Evolutionary conservation across 1,140 invertebrate species (phyloP).

Genomic region (Apis florea): DNA sequence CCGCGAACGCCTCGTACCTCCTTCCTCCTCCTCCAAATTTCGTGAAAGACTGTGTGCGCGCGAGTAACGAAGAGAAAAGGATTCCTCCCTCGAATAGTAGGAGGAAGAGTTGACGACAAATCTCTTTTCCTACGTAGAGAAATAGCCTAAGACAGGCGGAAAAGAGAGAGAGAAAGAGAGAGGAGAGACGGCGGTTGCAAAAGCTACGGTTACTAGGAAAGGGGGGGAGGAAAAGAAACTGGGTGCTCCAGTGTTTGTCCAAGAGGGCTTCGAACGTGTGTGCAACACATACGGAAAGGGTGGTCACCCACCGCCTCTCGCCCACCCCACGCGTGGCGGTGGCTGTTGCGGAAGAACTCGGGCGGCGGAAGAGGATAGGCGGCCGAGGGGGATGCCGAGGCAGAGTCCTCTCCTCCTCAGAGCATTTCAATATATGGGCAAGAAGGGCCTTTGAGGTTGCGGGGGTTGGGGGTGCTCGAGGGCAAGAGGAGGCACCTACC

Average conservation of each 20-base stretch:
- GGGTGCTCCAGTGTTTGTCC: slow-evolving; percentile 69
- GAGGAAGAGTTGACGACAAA: slow-evolving; percentile 37
- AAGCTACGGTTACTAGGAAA: slow-evolving; percentile 14
- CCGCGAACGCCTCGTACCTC: background rate
- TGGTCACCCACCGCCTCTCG: slow-evolving; percentile 50
- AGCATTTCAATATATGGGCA: slow-evolving; percentile 79
- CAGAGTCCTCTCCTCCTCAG: slow-evolving; percentile 74
- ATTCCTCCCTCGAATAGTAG: background rate
- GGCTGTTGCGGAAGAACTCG: slow-evolving; percentile 56
- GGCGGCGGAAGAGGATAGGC: slow-evolving; percentile 33
- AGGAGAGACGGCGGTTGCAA: background rate
- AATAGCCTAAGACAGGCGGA: slow-evolving; percentile 32
- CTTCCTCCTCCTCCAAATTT: background rate
- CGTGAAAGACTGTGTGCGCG: slow-evolving; percentile 19
- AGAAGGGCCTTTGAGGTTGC: slow-evolving; percentile 78
- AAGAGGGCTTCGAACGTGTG: slow-evolving; percentile 62
- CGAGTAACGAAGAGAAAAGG: background rate
- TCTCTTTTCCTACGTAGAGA: slow-evolving; percentile 47
- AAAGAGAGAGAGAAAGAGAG: slow-evolving; percentile 1
- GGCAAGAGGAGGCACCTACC: slow-evolving; percentile 62
- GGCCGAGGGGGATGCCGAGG: slow-evolving; percentile 39
- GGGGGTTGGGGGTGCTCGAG: slow-evolving; percentile 64
- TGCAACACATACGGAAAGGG: slow-evolving; percentile 31
- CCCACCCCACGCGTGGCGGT: slow-evolving; percentile 65
- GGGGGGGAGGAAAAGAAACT: slow-evolving; percentile 33